Evolutionary conservation across 2,113 vertebrate genomes (phyloP).

Genomic region (Lynx canadensis): DNA sequence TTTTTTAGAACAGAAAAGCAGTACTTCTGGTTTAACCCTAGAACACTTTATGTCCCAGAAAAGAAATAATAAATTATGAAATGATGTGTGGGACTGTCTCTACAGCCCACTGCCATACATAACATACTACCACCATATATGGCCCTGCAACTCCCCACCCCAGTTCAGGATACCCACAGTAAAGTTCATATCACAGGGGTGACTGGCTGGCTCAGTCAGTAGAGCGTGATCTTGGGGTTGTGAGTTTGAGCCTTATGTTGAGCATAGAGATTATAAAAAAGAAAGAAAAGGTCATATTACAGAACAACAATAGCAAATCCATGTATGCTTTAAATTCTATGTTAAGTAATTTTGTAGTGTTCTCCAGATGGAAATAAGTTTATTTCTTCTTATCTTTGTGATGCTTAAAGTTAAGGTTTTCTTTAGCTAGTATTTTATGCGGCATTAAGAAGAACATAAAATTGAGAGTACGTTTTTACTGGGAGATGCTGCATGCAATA

Average conservation of each 20-base stretch:
- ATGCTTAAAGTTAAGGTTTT: neutral
- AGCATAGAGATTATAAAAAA: neutral
- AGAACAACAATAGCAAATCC: neutral
- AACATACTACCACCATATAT: no score
- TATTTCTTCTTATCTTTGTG: constrained; percentile 15
- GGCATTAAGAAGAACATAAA: neutral
- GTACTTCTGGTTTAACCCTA: neutral
- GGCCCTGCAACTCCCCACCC: accelerated
- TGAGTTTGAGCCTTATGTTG: neutral
- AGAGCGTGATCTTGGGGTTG: neutral
- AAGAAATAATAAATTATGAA: neutral
- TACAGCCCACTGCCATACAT: neutral
- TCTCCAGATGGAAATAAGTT: neutral
- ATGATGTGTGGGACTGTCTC: neutral
- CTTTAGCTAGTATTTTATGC: neutral
- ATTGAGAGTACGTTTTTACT: neutral
- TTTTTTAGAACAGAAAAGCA: neutral
- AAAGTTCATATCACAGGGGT: neutral
- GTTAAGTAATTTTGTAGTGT: neutral
- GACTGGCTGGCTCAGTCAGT: neutral
- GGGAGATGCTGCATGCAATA: neutral
- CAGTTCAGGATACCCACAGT: neutral
- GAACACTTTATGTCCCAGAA: neutral
- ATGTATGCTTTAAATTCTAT: neutral
- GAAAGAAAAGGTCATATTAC: neutral